Percentiles rank a stretch among this genome's conserved stretches.
Evolutionary conservation across 2,113 vertebrate genomes (phyloP).

Genomic region (Pelodiscus sinensis): DNA sequence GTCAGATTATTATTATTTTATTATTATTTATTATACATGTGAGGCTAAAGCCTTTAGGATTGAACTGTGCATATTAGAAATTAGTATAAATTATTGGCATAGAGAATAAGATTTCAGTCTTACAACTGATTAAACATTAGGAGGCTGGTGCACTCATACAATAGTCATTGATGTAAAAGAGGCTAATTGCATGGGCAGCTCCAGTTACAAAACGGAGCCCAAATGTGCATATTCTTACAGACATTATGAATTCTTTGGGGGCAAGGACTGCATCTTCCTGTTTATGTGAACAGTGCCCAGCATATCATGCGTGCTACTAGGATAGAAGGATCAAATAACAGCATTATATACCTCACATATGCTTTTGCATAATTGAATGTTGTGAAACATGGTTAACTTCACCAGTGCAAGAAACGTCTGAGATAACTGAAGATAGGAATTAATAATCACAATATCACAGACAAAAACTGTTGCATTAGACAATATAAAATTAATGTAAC

Average conservation of each 20-base stretch:
- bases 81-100: background rate
- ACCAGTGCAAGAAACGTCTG: background rate
- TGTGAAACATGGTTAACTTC: background rate
- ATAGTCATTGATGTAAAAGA: background rate
- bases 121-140: background rate
- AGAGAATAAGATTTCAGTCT: background rate
- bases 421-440: background rate
- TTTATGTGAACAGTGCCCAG: background rate
- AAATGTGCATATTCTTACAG: fast-evolving
- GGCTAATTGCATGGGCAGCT: background rate
- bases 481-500: fast-evolving
- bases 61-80: background rate
- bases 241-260: background rate
- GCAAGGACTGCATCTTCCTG: background rate
- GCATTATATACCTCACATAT: fast-evolving
- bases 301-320: background rate
- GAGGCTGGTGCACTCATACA: background rate
- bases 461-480: background rate
- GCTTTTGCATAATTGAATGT: background rate
- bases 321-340: background rate
- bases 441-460: background rate
- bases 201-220: background rate
- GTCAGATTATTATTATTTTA: background rate
- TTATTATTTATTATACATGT: background rate
- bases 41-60: background rate